Conservation (phyloP, 1,140 invertebrate species). For the Lasioglossum albipes region DNA sequence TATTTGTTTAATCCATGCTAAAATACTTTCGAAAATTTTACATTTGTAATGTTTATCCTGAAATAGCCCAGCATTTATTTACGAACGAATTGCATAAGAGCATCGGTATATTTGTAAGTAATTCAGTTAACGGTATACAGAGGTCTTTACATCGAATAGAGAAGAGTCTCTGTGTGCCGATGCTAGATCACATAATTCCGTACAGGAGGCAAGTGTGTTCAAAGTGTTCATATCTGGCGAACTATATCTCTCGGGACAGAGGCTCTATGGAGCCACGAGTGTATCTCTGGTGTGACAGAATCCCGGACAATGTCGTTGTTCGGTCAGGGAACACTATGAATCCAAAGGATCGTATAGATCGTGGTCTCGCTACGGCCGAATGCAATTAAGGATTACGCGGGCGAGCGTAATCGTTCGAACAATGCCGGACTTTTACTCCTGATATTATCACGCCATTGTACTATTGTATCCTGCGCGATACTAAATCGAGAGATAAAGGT, state of each 20-base stretch:
- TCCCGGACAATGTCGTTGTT: slow-evolving; percentile 36
- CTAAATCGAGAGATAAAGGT: slow-evolving; percentile 48
- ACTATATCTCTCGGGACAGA: background rate
- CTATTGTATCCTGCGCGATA: slow-evolving; percentile 57
- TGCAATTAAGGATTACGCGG: slow-evolving; percentile 76
- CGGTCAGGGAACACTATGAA: background rate
- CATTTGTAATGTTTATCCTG: no score
- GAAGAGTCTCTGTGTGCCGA: no score
- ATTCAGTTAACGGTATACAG: no score
- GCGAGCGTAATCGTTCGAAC: slow-evolving; percentile 72
- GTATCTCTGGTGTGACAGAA: slow-evolving; percentile 16
- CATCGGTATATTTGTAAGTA: no score
- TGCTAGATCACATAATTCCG: background rate
- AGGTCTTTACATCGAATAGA: no score
- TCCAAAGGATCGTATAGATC: slow-evolving; percentile 34
- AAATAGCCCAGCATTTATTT: no score
- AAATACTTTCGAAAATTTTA: no score
- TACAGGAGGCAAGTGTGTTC: background rate
- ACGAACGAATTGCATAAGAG: no score
- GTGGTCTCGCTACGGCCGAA: slow-evolving; percentile 43
- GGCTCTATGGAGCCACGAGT: background rate
- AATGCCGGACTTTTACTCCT: slow-evolving; percentile 73
- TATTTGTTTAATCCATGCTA: no score
- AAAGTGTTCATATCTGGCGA: background rate
- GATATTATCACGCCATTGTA: slow-evolving; percentile 70